Evolutionary conservation across 2,888 invertebrate species (phyloP), one percentile per base, ranked within the genome.

Genomic region (Philonicus albiceps): DNA sequence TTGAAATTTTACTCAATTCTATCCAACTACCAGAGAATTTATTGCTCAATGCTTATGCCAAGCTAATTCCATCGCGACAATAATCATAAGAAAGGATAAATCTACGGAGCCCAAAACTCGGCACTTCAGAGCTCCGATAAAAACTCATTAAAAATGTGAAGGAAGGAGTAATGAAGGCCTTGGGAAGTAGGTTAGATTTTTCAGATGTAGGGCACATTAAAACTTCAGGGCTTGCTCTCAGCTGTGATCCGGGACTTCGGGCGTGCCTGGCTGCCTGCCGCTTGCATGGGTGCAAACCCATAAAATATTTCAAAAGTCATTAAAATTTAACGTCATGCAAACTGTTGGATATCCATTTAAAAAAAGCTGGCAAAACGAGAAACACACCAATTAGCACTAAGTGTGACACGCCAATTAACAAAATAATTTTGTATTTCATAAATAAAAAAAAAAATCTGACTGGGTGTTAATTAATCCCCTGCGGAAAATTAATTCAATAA

Each of bases 61-160:
- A 72, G 72, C 31, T 31, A 74, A 74, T 74, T 34, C 74, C 74
- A 74, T n/a, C 74, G 74, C 74, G 16, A 74, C 4, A 31, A 74
- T 31, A 31, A 74, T 31, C 74, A 74, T 34, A 74, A 74, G 74
- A 34, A 74, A 74, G 64, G 64, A 74, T 34, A 74, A 74, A 34
- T 74, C 34, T 34, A 74, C 27, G 74, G 34, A 11, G 37, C 1
- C 37, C 30, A 74, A 8, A 74, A 74, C 31, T 13, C 40, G 40
- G 30, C 43, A 78, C 78, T 78, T 78, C 22, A 78, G 78, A 78
- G 78, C 78, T 43, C 78, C 78, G 78, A 78, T 78, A 78, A 78
- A 78, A 78, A 78, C 78, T 78, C 78, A 49, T 78, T 78, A 78
- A 78, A 37, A 78, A 78, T 43, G 78, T 78, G 43, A 43, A 43